Base-by-base conservation (phyloP, 2,888 invertebrate genomes). In the Conistra vaccinii region DNA sequence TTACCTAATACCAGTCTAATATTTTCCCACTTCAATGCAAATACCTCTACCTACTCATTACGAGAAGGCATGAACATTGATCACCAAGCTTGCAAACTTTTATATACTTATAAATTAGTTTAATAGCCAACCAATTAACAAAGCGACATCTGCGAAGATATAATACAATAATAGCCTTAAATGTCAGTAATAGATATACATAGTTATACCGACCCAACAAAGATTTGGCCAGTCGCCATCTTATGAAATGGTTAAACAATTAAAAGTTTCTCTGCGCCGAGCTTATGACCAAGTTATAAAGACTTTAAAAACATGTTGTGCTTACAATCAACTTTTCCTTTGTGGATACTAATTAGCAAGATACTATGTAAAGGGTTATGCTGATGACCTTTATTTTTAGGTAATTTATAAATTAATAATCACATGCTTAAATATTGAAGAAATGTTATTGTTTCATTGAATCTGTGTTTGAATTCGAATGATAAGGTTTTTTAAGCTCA, bases 161-260 rank as follows among this genome's bases (percentile, higher is more conserved):
- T 32, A 32, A 5, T 32, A 51, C 17, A 32, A 53, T 68, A 48
- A 67, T 71, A 51, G 35, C 45, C 62, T 72, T 60, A 84, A 81
- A 76, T 69, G 12, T 39, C 35, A 53, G 69, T 71, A 80, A 80
- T 74, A 66, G 58, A 83, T 86, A 85, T 69, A 80, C n/a, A 69
- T 58, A 87, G 71, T 76, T 86, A 77, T 69, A 32, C 42, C 67
- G 39, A 55, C 62, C 66, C 58, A 45, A 70, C 67, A 81, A 79
- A 76, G 62, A 80, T 78, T 91, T 87, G 86, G 87, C 88, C 72
- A 82, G 86, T 83, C 83, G 83, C 88, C 88, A 89, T 90, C 87
- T 90, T 90, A 88, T 89, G 87, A 90, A 92, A 92, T 90, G 88
- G 85, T 91, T 88, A 90, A 91, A 92, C 90, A 92, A 92, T 92